Percentiles rank a stretch among this genome's conserved stretches.
Conservation (phyloP, 2,797 vertebrate genomes). For the Amniataba percoides region DNA sequence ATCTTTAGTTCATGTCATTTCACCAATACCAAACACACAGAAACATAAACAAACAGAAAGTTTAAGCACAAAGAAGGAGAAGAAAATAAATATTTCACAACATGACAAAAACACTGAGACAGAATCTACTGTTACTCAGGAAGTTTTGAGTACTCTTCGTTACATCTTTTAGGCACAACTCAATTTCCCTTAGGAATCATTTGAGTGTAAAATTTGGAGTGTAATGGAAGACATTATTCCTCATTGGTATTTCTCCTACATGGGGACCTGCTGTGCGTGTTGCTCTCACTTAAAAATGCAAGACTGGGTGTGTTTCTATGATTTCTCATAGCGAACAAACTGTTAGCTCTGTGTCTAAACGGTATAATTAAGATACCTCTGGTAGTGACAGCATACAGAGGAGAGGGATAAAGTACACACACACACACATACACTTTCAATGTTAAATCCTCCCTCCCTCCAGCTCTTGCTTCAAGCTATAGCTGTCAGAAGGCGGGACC, state of each 20-base stretch:
- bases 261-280: background rate
- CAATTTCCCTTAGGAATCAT: background rate
- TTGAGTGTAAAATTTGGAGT: constrained; percentile 7
- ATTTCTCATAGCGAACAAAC: constrained; percentile 27
- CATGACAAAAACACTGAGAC: background rate
- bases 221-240: background rate
- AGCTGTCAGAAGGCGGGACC: constrained; percentile 81
- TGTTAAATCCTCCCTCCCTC: constrained; percentile 74
- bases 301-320: constrained; percentile 24
- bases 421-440: constrained; percentile 48
- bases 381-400: constrained; percentile 81
- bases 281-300: constrained; percentile 8
- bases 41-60: background rate
- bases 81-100: background rate
- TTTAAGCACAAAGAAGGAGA: background rate
- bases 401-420: constrained; percentile 55
- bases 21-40: background rate
- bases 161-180: too few species aligned
- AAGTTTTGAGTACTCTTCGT: background rate
- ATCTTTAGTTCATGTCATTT: background rate
- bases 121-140: too few species aligned
- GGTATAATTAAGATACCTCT: constrained; percentile 84
- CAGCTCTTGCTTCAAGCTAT: constrained; percentile 70
- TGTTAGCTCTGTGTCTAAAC: constrained; percentile 71
- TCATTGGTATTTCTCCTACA: background rate